Conservation (phyloP, 2,113 vertebrate genomes). For the Pundamilia nyererei region DNA sequence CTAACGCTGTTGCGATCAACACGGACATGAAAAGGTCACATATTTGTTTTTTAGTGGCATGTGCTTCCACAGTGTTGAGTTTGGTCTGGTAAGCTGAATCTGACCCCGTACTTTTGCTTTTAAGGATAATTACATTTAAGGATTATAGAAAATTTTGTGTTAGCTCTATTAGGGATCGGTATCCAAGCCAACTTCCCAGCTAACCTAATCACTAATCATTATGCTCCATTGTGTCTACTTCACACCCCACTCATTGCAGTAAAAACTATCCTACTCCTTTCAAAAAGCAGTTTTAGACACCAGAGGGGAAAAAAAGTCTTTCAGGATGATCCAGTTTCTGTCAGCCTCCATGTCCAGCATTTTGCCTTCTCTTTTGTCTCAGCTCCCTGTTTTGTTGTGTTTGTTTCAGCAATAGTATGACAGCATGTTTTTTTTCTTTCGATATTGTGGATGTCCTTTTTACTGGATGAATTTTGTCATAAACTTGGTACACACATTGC, state of each 20-base stretch:
- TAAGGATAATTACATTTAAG: background rate
- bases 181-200: background rate
- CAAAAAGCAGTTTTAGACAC: background rate
- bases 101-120: background rate
- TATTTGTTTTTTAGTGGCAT: constrained; percentile 9
- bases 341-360: background rate
- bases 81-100: background rate
- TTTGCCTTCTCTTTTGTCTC: background rate
- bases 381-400: background rate
- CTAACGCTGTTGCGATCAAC: background rate
- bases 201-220: background rate
- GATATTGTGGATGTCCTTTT: background rate
- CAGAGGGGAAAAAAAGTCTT: background rate
- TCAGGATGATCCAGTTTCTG: background rate
- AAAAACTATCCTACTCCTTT: background rate
- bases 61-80: background rate
- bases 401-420: background rate
- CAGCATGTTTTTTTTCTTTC: background rate
- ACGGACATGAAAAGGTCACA: constrained; percentile 17
- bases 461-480: background rate
- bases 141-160: background rate
- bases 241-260: background rate
- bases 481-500: background rate
- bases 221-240: background rate
- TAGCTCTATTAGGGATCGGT: background rate